These are phyloP conservation scores for Contarinia nasturtii DNA, from an alignment of 1,140 invertebrate species.

Conservation along the genomic window DNA sequence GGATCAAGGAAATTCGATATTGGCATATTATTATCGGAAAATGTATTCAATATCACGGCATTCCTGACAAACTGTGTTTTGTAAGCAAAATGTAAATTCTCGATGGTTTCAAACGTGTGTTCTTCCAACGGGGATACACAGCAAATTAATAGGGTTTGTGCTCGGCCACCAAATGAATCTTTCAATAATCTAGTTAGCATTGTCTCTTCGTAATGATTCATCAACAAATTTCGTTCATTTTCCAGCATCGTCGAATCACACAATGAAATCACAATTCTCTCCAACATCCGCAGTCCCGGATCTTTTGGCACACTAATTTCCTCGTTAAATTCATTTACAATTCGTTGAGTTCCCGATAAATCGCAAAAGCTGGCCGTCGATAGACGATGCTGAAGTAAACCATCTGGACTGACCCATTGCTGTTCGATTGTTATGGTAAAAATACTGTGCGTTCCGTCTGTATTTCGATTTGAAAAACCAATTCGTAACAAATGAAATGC, in stretches of 20 bases:
- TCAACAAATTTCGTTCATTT: constrained; percentile 17
- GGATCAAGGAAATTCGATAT: constrained; percentile 1
- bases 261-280: constrained; percentile 37
- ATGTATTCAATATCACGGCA: constrained; percentile 43
- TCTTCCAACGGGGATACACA: constrained; percentile 39
- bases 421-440: constrained; percentile 49
- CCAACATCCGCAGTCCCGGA: constrained; percentile 33
- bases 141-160: constrained; percentile 42
- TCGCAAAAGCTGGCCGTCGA: constrained; percentile 51
- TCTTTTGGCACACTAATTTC: constrained; percentile 26
- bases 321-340: constrained; percentile 19
- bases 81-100: constrained; percentile 36
- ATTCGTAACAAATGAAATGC: constrained; percentile 32
- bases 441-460: constrained; percentile 29
- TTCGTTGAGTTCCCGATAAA: constrained; percentile 36
- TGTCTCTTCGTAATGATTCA: constrained; percentile 34
- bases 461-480: constrained; percentile 21
- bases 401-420: constrained; percentile 34
- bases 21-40: constrained; percentile 38
- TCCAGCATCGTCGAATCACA: constrained; percentile 33
- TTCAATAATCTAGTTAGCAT: constrained; percentile 41
- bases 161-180: constrained; percentile 46
- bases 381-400: constrained; percentile 29
- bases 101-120: constrained; percentile 38
- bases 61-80: constrained; percentile 41